These are phyloP conservation scores for Miichthys miiuy DNA, from an alignment of 2,797 vertebrate species.

Conservation along the genomic window DNA sequence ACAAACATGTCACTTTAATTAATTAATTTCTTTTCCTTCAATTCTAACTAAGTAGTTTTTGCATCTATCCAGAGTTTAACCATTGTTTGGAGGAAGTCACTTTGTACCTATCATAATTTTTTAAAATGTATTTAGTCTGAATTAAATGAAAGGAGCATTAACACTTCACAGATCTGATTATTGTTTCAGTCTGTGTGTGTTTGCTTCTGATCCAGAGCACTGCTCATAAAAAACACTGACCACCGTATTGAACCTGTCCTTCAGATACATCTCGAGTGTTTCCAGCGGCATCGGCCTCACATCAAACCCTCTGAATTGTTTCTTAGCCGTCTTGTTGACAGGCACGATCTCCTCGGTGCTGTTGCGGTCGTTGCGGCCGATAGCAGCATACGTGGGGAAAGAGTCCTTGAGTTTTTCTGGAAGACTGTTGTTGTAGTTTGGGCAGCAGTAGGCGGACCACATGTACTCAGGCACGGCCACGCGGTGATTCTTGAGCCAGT, in stretches of 20 bases:
- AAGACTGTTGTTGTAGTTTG: slow-evolving; percentile 68
- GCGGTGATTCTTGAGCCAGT: slow-evolving; percentile 75
- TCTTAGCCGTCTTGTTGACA: slow-evolving; percentile 27
- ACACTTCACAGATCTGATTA: not conserved
- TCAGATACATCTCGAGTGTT: slow-evolving; percentile 76
- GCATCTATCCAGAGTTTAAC: no score
- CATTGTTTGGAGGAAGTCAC: not conserved
- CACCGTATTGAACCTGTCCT: slow-evolving; percentile 46
- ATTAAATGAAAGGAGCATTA: not conserved
- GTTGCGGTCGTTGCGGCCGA: slow-evolving; percentile 82
- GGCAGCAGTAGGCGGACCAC: slow-evolving; percentile 85
- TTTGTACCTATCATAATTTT: not conserved
- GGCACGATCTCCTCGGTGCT: slow-evolving; percentile 84
- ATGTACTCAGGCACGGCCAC: slow-evolving; percentile 83
- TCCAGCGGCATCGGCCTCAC: slow-evolving; percentile 72
- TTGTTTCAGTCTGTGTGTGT: not conserved
- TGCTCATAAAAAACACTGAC: slow-evolving; percentile 77
- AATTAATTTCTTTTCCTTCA: no score
- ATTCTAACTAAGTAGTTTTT: no score
- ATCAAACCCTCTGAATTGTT: slow-evolving; percentile 71
- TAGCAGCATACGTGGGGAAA: slow-evolving; percentile 77
- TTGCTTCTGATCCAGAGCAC: slow-evolving; percentile 54
- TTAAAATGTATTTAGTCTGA: not conserved
- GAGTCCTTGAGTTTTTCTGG: slow-evolving; percentile 50
- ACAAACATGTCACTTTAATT: no score